These are phyloP conservation scores for Clivina fossor DNA, from an alignment of 2,888 invertebrate genomes.

Conservation along the genomic window DNA sequence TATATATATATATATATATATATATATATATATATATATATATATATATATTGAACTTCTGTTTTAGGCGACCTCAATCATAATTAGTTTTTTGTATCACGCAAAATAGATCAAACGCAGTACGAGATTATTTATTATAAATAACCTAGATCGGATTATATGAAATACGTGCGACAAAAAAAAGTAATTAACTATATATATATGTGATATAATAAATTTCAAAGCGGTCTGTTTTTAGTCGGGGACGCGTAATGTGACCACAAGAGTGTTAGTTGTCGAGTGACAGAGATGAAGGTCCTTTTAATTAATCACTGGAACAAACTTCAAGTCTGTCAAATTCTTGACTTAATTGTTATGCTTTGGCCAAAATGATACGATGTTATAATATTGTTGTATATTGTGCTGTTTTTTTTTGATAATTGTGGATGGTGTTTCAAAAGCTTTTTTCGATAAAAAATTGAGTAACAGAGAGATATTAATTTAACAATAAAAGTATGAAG, in stretches of 20 bases:
- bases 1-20: background rate
- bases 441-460: no score
- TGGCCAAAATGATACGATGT: background rate
- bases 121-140: conserved; percentile 16
- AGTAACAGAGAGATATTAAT: no score
- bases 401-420: no score
- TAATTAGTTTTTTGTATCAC: background rate
- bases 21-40: background rate
- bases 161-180: no score
- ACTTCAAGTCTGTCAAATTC: conserved; percentile 25
- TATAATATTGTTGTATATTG: no score
- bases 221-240: conserved; percentile 12
- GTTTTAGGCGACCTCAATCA: background rate
- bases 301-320: conserved; percentile 20
- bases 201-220: conserved; percentile 17
- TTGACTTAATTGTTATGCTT: conserved; percentile 18
- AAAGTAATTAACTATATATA: conserved; percentile 22
- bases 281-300: conserved; percentile 20
- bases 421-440: no score
- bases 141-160: conserved; percentile 10
- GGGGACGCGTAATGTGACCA: conserved; percentile 18
- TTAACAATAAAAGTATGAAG: no score
- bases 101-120: background rate
- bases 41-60: no score
- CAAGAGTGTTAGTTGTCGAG: conserved; percentile 16